Evolutionary conservation across 2,113 vertebrate genomes (phyloP), one percentile per base, ranked within the genome.

Genomic region (Mormyrus iriodes): DNA sequence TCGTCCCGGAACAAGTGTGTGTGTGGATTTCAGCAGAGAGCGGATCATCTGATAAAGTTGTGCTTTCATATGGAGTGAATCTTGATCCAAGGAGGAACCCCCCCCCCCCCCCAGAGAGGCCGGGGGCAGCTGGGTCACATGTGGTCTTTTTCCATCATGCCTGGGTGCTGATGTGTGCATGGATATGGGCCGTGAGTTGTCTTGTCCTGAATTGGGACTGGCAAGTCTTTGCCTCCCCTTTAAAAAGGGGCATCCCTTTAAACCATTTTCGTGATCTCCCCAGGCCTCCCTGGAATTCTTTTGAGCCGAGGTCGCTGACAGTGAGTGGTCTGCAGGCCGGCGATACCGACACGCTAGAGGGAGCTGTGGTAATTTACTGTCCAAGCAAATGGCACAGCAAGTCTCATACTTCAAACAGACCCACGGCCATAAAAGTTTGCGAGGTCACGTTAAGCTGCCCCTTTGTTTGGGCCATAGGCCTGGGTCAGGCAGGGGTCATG

Each of bases 341-440:
- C 31, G 76, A 10, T 42, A 48, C 42, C 48, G 82, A n/a, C 73
- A 79, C 73, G 17, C 13, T 42, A 31, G 19, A 52, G 35, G 88
- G 35, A 31, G 55, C 86, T 42, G 39, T 69, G 85, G 89, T 89
- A 93, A 83, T 92, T 90, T 55, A 91, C 90, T 91, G 86, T 89
- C 85, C 91, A 83, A 88, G 91, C 93, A 93, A 93, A 94, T 90
- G 89, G 91, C 91, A 90, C 90, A 89, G 91, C 12, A 83, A 90
- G 91, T 93, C 91, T 90, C 92, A 91, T 92, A 93, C 94, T 94
- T 95, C 93, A 96, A 94, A 95, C 93, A 90, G 88, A 27, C 51
- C 91, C 90, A 21, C 21, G 85, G 93, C 94, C 94, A 90, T 95
- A 94, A 95, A 95, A 92, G 92, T 90, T 89, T 88, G 88, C 31